Base-by-base conservation (phyloP, 2,888 invertebrate genomes). In the Cataglyphis altisquamis region DNA sequence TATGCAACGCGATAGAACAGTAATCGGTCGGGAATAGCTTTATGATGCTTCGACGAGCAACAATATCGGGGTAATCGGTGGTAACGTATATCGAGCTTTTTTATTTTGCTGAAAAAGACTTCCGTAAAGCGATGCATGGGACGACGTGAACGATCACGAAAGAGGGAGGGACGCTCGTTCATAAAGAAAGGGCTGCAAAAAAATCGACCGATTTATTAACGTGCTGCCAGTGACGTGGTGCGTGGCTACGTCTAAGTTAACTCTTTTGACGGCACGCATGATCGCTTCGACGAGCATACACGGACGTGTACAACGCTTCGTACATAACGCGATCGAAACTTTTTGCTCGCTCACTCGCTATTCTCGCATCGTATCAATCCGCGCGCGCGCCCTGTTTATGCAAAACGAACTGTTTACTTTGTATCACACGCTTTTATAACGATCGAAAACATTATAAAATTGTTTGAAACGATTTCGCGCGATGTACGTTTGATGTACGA, bases 181-280 rank as follows among this genome's bases (percentile, higher is more conserved):
- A 93, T 92, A 91, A 92, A 90, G 87, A 60, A 78, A 85, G 88
- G 87, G 84, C 89, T 88, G 87, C 84, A 84, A 86, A 86, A 87
- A 88, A 86, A 80, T 90, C 91, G 91, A 92, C 91, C 92, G 92
- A 92, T 93, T 92, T 92, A 91, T 90, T 90, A 90, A 63, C 73
- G 45, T 80, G 91, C 87, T 60, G 57, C 21, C 78, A 32, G 78
- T 78, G 78, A 70, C 78, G 72, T 70, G 36, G 78, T 80, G 78
- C 78, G 78, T 80, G 78, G 72, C 72, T 70, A 80, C 78, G 78
- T 80, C 78, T 80, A 80, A 80, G 78, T 80, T 70, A 80, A 80
- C 78, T 72, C 78, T 80, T 80, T 80, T 80, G 78, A 80, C 60
- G 78, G 72, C 78, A 72, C 78, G 60, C 78, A 80, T 80, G 78